A percentile compares a stretch with the other conserved stretches of the same genome.
phyloP scores from a whole-genome alignment of 2,113 vertebrate species.

The Phrynosoma blainvillii region DNA sequence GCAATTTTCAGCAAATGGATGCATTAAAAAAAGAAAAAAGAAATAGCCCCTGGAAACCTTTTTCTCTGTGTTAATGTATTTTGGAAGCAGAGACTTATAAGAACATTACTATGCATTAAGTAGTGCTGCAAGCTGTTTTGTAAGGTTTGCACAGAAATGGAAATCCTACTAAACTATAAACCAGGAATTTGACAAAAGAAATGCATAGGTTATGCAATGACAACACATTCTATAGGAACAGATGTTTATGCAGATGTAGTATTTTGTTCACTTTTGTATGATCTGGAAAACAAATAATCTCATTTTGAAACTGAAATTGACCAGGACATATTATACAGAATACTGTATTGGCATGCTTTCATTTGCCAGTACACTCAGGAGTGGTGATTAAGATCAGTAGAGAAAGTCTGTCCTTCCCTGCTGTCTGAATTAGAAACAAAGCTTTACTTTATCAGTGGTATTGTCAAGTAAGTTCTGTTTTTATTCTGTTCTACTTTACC shows the following conservation, averaged over 20 bases:
- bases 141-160: constrained; percentile 55
- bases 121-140: constrained; percentile 47
- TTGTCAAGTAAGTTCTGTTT: neutral
- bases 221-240: constrained; percentile 26
- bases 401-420: neutral
- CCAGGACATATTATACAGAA: neutral
- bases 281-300: neutral
- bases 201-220: neutral
- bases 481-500: neutral
- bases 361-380: neutral
- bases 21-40: neutral
- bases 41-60: constrained; percentile 36
- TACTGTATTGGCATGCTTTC: neutral
- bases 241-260: constrained; percentile 15
- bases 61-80: constrained; percentile 48
- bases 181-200: constrained; percentile 53
- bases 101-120: constrained; percentile 56
- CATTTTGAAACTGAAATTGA: neutral
- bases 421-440: neutral
- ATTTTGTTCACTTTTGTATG: constrained; percentile 6
- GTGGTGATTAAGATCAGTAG: neutral
- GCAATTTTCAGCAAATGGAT: constrained; percentile 52
- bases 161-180: constrained; percentile 57
- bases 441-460: neutral
- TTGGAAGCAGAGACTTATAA: constrained; percentile 47